phyloP scores from a whole-genome alignment of 2,797 vertebrate species.

The Liparis tanakae region DNA sequence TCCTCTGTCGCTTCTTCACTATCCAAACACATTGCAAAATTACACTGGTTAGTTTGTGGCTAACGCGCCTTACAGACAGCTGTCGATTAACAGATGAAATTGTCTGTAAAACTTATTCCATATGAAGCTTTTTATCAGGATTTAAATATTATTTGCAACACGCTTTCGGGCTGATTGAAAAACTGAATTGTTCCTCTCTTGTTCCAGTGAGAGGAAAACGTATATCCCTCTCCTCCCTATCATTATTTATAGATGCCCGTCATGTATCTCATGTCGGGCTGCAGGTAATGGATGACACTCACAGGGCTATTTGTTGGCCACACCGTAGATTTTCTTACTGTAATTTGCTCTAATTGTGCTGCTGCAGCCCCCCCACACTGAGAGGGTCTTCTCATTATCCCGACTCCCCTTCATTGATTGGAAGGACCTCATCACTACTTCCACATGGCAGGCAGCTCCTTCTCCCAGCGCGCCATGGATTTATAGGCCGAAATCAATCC shows the following conservation, averaged over 20 bases:
- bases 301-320: slow-evolving; percentile 30
- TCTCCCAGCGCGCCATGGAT: slow-evolving; percentile 66
- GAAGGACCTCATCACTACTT: slow-evolving; percentile 72
- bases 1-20: background rate
- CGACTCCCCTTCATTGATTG: slow-evolving; percentile 73
- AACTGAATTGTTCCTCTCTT: background rate
- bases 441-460: slow-evolving; percentile 66
- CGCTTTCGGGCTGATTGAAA: slow-evolving; percentile 23
- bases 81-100: background rate
- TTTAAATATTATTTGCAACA: background rate
- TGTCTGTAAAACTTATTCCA: background rate
- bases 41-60: background rate
- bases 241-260: slow-evolving; percentile 20
- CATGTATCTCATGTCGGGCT: slow-evolving; percentile 31
- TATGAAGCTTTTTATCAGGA: background rate
- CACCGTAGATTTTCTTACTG: slow-evolving; percentile 27
- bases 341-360: slow-evolving; percentile 66
- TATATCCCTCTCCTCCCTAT: background rate
- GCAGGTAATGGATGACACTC: slow-evolving; percentile 35
- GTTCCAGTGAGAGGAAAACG: slow-evolving; percentile 11
- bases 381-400: slow-evolving; percentile 73
- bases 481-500: slow-evolving; percentile 82
- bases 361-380: slow-evolving; percentile 10
- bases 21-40: slow-evolving; percentile 6
- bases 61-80: background rate